These are phyloP conservation scores for Orgyia antiqua DNA, from an alignment of 2,888 invertebrate species.

Conservation along the genomic window DNA sequence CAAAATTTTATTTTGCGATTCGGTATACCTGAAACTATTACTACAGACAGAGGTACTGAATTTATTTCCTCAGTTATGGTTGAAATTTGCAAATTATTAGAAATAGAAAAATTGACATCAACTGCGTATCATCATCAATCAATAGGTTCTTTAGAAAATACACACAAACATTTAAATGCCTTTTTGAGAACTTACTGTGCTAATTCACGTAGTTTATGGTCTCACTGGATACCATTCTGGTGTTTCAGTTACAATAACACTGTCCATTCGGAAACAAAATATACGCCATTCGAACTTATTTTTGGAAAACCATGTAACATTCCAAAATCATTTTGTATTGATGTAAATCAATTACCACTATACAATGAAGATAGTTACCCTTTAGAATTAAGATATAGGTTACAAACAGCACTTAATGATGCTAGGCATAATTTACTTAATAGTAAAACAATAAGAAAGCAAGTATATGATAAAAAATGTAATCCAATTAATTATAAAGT, in stretches of 20 bases:
- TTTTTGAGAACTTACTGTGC: not conserved
- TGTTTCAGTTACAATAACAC: not conserved
- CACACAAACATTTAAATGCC: not conserved
- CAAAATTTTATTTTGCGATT: conserved; percentile 5
- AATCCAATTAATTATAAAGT: not conserved
- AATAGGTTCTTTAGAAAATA: conserved; percentile 13
- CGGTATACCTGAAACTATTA: conserved; percentile 5
- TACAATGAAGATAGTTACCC: conserved; percentile 6
- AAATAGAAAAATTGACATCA: conserved; percentile 11
- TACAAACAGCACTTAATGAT: conserved; percentile 5
- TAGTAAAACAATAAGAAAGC: too few species aligned
- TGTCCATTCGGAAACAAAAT: not conserved
- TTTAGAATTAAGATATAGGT: conserved; percentile 3
- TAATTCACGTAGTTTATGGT: not conserved
- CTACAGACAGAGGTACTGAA: conserved; percentile 6
- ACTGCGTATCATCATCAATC: conserved; percentile 13
- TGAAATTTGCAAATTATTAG: conserved; percentile 13
- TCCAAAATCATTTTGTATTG: not conserved
- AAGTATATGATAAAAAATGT: not conserved
- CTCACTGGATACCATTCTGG: conserved; percentile 1
- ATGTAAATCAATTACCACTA: conserved; percentile 5
- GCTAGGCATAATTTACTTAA: too few species aligned
- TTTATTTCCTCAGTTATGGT: conserved; percentile 7
- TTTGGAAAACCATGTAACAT: conserved; percentile 5
- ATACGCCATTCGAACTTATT: conserved; percentile 1